phyloP scores from a whole-genome alignment of 2,888 invertebrate species.

The Cosmia pyralina region DNA sequence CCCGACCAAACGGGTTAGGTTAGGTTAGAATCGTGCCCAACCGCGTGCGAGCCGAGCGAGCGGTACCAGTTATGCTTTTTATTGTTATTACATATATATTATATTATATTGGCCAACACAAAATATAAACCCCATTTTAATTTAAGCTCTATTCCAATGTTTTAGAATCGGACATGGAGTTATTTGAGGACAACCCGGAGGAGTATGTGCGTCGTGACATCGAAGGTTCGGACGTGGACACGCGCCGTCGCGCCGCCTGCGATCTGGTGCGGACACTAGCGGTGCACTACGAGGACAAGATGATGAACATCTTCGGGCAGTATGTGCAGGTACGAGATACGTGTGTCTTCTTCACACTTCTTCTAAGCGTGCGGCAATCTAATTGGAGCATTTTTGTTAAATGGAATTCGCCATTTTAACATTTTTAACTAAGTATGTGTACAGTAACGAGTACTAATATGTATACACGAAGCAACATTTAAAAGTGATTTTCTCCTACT shows the following conservation, averaged over 20 bases:
- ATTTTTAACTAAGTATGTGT: no score
- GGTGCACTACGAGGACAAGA: constrained; percentile 95
- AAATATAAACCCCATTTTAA: background rate
- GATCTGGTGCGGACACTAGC: constrained; percentile 98
- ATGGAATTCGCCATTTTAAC: no score
- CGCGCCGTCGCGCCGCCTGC: constrained; percentile 98
- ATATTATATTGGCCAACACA: no score
- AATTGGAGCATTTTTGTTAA: background rate
- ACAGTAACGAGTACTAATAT: no score
- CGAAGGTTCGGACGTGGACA: constrained; percentile 99
- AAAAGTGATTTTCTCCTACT: no score
- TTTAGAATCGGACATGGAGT: constrained; percentile 96
- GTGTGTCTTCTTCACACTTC: background rate
- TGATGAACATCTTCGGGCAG: constrained; percentile 96
- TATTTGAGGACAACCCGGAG: constrained; percentile 99
- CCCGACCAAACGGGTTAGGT: no score
- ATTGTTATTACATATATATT: no score
- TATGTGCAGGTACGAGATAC: constrained; percentile 93
- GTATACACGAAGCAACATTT: no score
- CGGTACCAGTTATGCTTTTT: no score
- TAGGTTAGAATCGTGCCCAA: no score
- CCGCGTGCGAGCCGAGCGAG: no score
- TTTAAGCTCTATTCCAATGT: background rate
- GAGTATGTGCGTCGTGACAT: constrained; percentile 99
- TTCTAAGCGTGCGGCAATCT: background rate